These are phyloP conservation scores for Dipus sagitta DNA, from an alignment of 2,797 vertebrate genomes.

Conservation along the genomic window DNA sequence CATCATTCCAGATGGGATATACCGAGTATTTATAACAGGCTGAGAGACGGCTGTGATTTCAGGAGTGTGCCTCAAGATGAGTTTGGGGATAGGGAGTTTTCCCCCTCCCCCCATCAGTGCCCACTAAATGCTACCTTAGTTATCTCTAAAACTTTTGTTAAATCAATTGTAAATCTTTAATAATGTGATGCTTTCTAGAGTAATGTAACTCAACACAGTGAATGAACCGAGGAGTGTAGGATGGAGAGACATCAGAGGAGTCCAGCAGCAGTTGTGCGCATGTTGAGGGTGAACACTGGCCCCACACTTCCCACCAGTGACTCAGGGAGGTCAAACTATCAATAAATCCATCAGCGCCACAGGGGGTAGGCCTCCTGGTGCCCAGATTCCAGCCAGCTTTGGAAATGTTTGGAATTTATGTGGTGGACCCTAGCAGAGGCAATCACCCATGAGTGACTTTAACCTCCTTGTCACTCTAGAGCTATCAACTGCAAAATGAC, in stretches of 20 bases:
- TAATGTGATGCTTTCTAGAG: too few species aligned
- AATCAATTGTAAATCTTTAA: too few species aligned
- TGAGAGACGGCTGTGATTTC: not conserved
- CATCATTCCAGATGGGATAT: not conserved
- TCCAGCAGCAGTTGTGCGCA: not conserved
- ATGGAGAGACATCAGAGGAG: not conserved
- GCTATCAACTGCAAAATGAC: not conserved
- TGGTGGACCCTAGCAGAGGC: not conserved
- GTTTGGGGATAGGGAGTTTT: fast-evolving
- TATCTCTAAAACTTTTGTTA: too few species aligned
- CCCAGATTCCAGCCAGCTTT: not conserved
- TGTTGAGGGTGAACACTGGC: not conserved
- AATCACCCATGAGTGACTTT: not conserved
- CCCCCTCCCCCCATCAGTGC: fast-evolving
- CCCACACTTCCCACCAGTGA: not conserved
- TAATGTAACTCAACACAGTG: too few species aligned
- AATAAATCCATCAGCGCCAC: not conserved
- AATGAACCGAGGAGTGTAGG: not conserved
- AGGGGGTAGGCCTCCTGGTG: slow-evolving; percentile 47
- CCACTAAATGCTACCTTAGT: fast-evolving
- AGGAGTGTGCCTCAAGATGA: not conserved
- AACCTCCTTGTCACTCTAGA: not conserved
- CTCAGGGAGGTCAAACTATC: not conserved
- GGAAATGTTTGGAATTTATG: not conserved
- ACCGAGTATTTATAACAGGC: too few species aligned